Evolutionary conservation across 2,888 invertebrate genomes (phyloP), one percentile per base, ranked within the genome.

Genomic region (Lasioglossum vierecki): DNA sequence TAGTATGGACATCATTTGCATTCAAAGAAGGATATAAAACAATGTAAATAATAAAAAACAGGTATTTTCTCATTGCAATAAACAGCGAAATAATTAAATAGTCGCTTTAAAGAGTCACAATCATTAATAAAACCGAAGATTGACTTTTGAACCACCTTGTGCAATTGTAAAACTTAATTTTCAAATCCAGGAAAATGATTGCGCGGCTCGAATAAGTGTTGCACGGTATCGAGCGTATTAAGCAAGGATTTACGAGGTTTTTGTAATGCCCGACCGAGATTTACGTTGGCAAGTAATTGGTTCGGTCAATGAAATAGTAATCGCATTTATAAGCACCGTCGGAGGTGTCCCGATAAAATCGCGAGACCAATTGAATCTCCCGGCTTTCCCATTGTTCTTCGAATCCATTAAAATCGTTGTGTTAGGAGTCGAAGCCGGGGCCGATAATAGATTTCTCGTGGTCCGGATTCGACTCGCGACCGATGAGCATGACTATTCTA

Each of bases 401-500:
- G 68, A 70, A 70, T 74, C 73, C 73, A 79, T 79, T 57, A 73
- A 79, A 74, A 79, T n/a, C 72, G 13, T 26, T 49, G 35, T 44
- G 30, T 35, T 44, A 66, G 46, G 57, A 70, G 46, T 15, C 26
- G 49, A 57, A 63, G 41, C 13, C 70, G 49, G 30, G 18, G 71
- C 71, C 76, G 72, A 80, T 72, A 76, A 72, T 80, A 80, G 76
- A 76, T 81, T 76, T 49, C 18, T 30, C 30, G 49, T 53, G 44
- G 49, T 49, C n/a, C 22, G 41, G 15, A 3, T n/a, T 46, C 57
- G 26, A 60, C 11, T 30, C 6, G 66, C 35, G 41, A 79, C 26
- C 30, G 53, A 79, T 57, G 53, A 5, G 6, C 53, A 53, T 53
- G 22, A 39, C 30, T 70, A 26, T 49, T 60, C 35, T 26, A 63